phyloP scores from a whole-genome alignment of 2,888 invertebrate species.

The Andrena praecox region DNA sequence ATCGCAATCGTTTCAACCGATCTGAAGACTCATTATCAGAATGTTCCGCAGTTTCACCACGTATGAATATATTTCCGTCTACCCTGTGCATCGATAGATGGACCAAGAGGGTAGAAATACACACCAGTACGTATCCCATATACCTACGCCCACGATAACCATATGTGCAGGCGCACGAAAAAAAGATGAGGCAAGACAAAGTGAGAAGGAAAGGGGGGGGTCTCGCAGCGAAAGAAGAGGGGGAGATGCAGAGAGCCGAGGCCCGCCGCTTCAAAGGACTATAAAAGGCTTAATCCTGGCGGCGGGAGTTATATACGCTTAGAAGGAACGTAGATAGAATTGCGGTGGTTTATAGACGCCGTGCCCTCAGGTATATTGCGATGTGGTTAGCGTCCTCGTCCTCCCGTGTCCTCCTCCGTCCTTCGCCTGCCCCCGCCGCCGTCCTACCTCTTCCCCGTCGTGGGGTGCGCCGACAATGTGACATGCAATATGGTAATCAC shows the following conservation, averaged over 20 bases:
- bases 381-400: slow-evolving; percentile 76
- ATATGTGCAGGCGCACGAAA: background rate
- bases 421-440: slow-evolving; percentile 40
- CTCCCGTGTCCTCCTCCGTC: slow-evolving; percentile 60
- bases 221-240: background rate
- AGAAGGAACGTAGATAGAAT: slow-evolving; percentile 77
- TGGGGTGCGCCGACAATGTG: slow-evolving; percentile 79
- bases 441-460: slow-evolving; percentile 61
- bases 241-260: slow-evolving; percentile 37
- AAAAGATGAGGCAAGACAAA: slow-evolving; percentile 2
- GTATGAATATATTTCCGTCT: too few species aligned
- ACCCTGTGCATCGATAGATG: background rate
- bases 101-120: background rate
- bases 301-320: slow-evolving; percentile 73
- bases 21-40: too few species aligned
- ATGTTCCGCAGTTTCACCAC: too few species aligned
- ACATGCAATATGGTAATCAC: slow-evolving; percentile 82
- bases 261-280: slow-evolving; percentile 71
- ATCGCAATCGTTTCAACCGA: too few species aligned
- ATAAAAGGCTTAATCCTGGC: slow-evolving; percentile 78
- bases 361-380: slow-evolving; percentile 76
- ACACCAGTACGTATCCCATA: background rate
- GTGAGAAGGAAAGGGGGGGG: slow-evolving; percentile 22
- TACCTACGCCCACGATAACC: background rate
- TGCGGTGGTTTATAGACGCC: slow-evolving; percentile 80